phyloP scores from a whole-genome alignment of 1,140 invertebrate genomes.

The Armadillidium nasatum region DNA sequence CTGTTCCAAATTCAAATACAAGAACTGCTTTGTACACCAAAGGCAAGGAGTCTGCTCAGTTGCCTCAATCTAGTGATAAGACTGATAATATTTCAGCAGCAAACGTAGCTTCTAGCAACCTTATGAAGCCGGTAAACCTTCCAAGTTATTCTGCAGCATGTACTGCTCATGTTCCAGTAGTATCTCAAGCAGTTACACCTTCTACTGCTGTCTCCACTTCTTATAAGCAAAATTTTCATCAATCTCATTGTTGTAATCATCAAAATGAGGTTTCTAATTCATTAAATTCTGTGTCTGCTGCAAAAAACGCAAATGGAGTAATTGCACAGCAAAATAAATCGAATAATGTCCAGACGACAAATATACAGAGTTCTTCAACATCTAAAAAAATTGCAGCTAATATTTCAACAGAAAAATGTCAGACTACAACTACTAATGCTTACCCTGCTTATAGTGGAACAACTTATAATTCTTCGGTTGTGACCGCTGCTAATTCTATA shows the following conservation, averaged over 20 bases:
- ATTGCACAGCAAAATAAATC: background rate
- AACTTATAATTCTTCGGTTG: background rate
- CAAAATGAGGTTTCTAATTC: background rate
- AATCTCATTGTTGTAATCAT: background rate
- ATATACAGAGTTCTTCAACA: background rate
- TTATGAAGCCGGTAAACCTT: too few species aligned
- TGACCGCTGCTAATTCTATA: background rate
- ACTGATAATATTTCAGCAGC: too few species aligned
- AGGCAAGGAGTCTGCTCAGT: too few species aligned
- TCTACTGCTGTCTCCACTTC: background rate
- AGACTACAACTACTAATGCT: background rate
- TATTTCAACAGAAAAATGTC: background rate
- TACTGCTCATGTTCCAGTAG: too few species aligned
- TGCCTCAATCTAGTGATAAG: too few species aligned
- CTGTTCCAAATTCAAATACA: too few species aligned
- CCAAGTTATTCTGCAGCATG: too few species aligned
- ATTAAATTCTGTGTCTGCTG: background rate
- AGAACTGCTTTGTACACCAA: too few species aligned
- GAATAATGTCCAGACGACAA: background rate
- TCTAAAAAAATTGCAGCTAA: background rate
- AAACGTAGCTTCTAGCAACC: too few species aligned
- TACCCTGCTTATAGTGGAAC: background rate
- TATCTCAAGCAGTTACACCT: background rate
- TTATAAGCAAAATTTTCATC: background rate
- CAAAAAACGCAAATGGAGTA: background rate